These are phyloP conservation scores for Ochropacha duplaris DNA, from an alignment of 2,888 invertebrate species.

Conservation along the genomic window DNA sequence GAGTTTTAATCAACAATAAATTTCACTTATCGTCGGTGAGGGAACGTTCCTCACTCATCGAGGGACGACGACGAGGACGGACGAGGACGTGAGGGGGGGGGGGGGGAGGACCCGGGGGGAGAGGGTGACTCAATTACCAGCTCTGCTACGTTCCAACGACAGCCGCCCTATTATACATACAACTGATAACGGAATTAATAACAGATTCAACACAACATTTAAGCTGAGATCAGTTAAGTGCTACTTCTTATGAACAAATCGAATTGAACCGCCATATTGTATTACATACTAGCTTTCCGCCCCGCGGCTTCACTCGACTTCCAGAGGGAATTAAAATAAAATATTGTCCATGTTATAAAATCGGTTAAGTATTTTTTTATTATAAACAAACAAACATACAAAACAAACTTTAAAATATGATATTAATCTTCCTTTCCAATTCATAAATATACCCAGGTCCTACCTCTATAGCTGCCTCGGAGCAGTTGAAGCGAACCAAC, in stretches of 20 bases:
- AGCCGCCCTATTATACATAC: background rate
- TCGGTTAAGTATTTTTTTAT: too few relatives aligned
- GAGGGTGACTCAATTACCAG: background rate
- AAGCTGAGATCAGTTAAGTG: background rate
- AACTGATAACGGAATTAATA: background rate
- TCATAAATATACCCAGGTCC: background rate
- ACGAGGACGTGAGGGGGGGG: background rate
- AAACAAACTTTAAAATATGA: background rate
- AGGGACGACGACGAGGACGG: too few relatives aligned
- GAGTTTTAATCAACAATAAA: constrained; percentile 1
- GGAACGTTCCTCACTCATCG: background rate
- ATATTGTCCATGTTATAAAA: too few relatives aligned
- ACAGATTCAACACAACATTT: background rate
- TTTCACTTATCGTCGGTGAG: background rate
- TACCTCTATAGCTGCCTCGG: background rate
- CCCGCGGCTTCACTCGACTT: too few relatives aligned
- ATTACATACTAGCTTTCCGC: too few relatives aligned
- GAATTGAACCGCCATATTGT: background rate
- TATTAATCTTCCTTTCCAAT: background rate
- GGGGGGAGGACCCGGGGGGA: background rate
- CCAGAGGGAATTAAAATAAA: too few relatives aligned
- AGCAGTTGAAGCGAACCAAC: background rate
- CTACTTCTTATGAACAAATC: background rate
- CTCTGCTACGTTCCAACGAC: background rate
- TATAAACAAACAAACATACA: too few relatives aligned